Evolutionary conservation across 2,888 invertebrate genomes (phyloP).

Genomic region (Sinelater perroti): DNA sequence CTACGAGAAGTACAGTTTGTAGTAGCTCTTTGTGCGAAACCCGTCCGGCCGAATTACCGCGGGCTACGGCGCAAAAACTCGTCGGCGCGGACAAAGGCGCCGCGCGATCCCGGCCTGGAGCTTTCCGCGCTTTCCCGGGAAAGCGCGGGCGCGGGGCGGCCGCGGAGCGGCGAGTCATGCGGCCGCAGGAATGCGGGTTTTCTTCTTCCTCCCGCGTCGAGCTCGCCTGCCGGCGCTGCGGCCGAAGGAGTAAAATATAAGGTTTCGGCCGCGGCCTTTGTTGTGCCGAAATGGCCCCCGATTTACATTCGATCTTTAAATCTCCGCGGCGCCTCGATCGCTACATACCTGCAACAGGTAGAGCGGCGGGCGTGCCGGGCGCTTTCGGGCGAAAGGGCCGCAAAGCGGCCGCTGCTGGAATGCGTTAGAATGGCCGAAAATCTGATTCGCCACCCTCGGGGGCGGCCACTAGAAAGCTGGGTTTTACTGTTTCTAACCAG

Average conservation of each 20-base stretch:
- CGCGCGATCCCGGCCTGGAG: constrained; percentile 11
- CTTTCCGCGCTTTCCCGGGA: constrained; percentile 10
- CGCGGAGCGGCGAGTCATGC: constrained; percentile 23
- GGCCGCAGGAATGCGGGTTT: constrained; percentile 18
- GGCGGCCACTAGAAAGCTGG: too few species aligned
- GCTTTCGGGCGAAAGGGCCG: too few species aligned
- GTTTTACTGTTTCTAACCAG: too few species aligned
- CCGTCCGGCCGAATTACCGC: constrained; percentile 20
- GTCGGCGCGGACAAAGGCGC: constrained; percentile 23
- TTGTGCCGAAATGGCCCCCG: background rate
- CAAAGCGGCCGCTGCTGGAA: too few species aligned
- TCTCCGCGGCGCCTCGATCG: constrained; percentile 19
- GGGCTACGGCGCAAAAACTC: constrained; percentile 26
- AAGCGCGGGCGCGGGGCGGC: constrained; percentile 13
- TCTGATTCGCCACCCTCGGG: too few species aligned
- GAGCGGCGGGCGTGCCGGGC: too few species aligned
- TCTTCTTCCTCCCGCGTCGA: background rate
- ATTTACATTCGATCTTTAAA: constrained; percentile 21
- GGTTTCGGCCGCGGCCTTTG: background rate
- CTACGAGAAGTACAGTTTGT: constrained; percentile 17
- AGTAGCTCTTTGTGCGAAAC: constrained; percentile 22
- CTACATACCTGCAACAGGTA: constrained; percentile 20
- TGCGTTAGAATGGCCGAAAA: too few species aligned
- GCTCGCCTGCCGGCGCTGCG: background rate
- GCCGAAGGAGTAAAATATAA: background rate